Base-by-base conservation (phyloP, 2,888 invertebrate species). In the Drosophila meridiana region DNA sequence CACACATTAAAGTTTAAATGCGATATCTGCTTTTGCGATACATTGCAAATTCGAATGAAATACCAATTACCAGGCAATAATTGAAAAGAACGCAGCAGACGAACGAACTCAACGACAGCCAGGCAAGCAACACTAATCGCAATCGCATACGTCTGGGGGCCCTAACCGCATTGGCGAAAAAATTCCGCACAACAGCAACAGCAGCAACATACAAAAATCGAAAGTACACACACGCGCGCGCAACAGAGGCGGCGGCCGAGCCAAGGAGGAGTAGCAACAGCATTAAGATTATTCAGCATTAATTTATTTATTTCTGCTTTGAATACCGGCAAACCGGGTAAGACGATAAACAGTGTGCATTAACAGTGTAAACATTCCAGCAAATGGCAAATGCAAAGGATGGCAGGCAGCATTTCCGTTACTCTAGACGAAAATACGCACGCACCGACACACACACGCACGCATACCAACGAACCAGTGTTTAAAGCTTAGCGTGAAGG, bases 131-230 rank as follows among this genome's bases (percentile, higher is more conserved):
- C 50, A 57, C 60, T 64, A 75, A 64, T 64, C 66, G 71, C 71
- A 62, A 73, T 47, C 65, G 74, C 64, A 57, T 65, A 65, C 68
- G 74, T 72, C 69, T 80, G 77, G 40, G 59, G 60, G 66, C 70
- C 69, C 64, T 74, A 82, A 80, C 82, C 80, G 79, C 80, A 80
- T 80, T 80, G 71, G 79, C 82, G 67, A 82, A 80, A 80, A 80
- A 82, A 74, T 72, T 79, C 67, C 70, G 71, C 80, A 80, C 76
- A 76, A 80, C 67, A 70, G 52, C 70, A 45, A 34, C 58, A 58
- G 52, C 67, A 45, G 58, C 58, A 58, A 45, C 64, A 72, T 59
- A 78, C 62, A 68, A 70, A 69, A 76, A 80, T 77, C 65, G 73
- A 76, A 72, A 79, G 69, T 62, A 67, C 56, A 74, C 26, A 73